These are phyloP conservation scores for Ursus arctos DNA, from an alignment of 2,113 vertebrate species.

Conservation along the genomic window DNA sequence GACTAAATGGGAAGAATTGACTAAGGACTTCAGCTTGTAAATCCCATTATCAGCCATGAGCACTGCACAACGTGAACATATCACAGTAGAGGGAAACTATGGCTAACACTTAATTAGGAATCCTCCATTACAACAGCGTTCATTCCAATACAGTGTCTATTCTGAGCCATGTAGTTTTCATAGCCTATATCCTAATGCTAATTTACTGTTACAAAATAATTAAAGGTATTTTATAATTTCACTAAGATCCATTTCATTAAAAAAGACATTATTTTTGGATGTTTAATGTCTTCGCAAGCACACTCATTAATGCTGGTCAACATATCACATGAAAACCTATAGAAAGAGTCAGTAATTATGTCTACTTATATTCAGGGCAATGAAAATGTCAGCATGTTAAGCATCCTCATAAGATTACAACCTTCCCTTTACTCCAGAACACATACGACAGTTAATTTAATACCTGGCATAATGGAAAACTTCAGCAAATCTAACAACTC, in stretches of 20 bases:
- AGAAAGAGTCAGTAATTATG: not conserved
- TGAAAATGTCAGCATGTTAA: constrained; percentile 59
- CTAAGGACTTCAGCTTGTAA: fast-evolving
- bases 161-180: not conserved
- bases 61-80: fast-evolving
- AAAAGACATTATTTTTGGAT: not conserved
- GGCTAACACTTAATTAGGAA: fast-evolving
- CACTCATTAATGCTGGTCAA: not conserved
- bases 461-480: constrained; percentile 71
- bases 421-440: constrained; percentile 35
- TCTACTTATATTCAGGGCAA: not conserved
- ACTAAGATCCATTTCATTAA: not conserved
- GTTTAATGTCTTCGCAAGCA: not conserved
- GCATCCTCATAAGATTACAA: constrained; percentile 56
- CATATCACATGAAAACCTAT: not conserved
- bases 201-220: not conserved
- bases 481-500: constrained; percentile 72
- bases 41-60: too few species aligned
- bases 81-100: fast-evolving
- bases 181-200: not conserved
- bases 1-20: not conserved
- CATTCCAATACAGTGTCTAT: not conserved
- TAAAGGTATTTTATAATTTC: not conserved
- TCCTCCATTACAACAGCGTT: too few species aligned
- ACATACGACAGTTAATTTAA: constrained; percentile 68